phyloP scores from a whole-genome alignment of 2,113 vertebrate species.

The Meleagris gallopavo region DNA sequence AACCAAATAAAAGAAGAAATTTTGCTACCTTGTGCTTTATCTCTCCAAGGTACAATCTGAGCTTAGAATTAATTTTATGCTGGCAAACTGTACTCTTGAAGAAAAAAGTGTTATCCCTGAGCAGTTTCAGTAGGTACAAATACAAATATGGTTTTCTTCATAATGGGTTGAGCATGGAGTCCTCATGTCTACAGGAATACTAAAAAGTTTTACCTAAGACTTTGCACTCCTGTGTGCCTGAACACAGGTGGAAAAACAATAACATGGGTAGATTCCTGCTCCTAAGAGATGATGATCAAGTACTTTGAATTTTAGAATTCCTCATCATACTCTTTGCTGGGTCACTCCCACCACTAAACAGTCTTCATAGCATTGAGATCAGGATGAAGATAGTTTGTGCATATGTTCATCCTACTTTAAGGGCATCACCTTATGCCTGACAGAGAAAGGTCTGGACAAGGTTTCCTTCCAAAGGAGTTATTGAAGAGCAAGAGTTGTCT shows the following conservation, averaged over 20 bases:
- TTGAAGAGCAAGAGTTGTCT: background rate
- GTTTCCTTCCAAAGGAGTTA: background rate
- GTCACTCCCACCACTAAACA: background rate
- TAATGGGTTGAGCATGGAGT: background rate
- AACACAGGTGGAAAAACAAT: background rate
- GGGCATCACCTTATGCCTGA: background rate
- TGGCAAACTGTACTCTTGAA: background rate
- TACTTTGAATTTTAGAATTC: background rate
- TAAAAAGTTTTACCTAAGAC: background rate
- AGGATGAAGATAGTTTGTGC: background rate
- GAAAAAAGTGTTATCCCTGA: background rate
- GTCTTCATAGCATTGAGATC: background rate
- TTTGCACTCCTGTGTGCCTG: background rate
- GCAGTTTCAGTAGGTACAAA: background rate
- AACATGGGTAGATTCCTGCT: background rate
- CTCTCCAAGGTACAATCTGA: background rate
- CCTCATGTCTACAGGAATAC: background rate
- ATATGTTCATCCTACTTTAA: background rate
- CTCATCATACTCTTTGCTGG: background rate
- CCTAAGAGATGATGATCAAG: background rate
- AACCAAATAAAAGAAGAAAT: background rate
- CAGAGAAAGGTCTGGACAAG: background rate
- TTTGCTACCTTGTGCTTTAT: background rate
- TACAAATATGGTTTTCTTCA: background rate
- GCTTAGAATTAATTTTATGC: background rate